These are phyloP conservation scores for Drosophila virilis DNA, from an alignment of 1,140 invertebrate genomes.

Conservation along the genomic window DNA sequence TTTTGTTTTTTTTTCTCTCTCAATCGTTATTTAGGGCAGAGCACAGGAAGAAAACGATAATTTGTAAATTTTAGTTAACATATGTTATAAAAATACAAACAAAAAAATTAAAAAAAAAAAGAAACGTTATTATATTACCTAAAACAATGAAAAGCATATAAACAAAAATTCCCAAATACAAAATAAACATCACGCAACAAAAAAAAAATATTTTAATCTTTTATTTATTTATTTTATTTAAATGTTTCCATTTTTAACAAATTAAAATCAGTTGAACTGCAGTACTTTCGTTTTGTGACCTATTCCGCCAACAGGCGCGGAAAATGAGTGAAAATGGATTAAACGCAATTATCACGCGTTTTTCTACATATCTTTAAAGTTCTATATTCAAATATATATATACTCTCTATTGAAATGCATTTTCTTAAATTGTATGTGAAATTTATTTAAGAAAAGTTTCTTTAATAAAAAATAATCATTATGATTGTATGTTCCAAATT, in stretches of 20 bases:
- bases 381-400: too few relatives aligned
- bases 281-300: too few relatives aligned
- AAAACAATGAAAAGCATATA: slow-evolving; percentile 36
- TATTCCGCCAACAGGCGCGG: too few relatives aligned
- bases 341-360: too few relatives aligned
- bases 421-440: too few relatives aligned
- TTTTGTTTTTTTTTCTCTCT: slow-evolving; percentile 31
- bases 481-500: too few relatives aligned
- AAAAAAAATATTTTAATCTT: slow-evolving; percentile 9
- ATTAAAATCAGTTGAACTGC: too few relatives aligned
- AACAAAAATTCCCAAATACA: slow-evolving; percentile 37
- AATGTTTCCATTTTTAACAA: background rate
- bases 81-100: slow-evolving; percentile 37
- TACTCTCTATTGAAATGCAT: too few relatives aligned
- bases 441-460: too few relatives aligned
- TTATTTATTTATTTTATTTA: slow-evolving; percentile 2
- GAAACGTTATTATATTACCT: slow-evolving; percentile 41
- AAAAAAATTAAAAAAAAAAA: slow-evolving; percentile 26
- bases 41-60: slow-evolving; percentile 39
- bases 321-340: too few relatives aligned
- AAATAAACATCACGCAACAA: slow-evolving; percentile 41
- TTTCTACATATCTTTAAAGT: too few relatives aligned
- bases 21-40: slow-evolving; percentile 48
- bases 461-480: too few relatives aligned
- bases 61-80: slow-evolving; percentile 53